Evolutionary conservation across 2,113 vertebrate species (phyloP).

Genomic region (Dipodomys stephensi): DNA sequence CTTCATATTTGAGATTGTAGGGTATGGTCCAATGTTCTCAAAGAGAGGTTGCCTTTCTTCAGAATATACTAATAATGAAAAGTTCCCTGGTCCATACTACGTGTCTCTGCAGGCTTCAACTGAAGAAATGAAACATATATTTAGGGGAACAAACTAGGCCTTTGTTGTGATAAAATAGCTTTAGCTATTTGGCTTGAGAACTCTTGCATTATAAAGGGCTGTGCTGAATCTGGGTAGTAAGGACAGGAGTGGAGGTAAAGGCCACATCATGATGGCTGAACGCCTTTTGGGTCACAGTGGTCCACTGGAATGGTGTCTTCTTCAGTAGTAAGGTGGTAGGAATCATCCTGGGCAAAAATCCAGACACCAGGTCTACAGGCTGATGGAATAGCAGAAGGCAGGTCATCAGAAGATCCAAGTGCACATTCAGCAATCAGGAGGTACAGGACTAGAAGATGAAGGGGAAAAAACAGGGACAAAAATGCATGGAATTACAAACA

Average conservation of each 20-base stretch:
- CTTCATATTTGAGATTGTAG: constrained; percentile 61
- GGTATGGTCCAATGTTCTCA: constrained; percentile 61
- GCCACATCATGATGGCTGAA: constrained; percentile 71
- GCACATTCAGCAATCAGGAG: constrained; percentile 74
- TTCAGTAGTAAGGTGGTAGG: constrained; percentile 74
- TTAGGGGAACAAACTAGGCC: constrained; percentile 66
- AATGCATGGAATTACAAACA: constrained; percentile 55
- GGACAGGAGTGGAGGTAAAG: constrained; percentile 69
- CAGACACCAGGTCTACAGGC: constrained; percentile 72
- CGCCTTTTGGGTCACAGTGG: constrained; percentile 73
- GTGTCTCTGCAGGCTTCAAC: constrained; percentile 73
- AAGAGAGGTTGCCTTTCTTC: constrained; percentile 67
- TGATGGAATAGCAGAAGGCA: constrained; percentile 68
- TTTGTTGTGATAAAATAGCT: constrained; percentile 60
- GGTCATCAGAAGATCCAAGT: constrained; percentile 69
- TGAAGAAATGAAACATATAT: constrained; percentile 64
- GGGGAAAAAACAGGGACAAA: constrained; percentile 69
- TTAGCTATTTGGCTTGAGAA: constrained; percentile 75
- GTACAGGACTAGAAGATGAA: constrained; percentile 71
- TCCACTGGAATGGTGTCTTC: constrained; percentile 76
- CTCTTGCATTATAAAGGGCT: constrained; percentile 54
- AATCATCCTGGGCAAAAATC: constrained; percentile 71
- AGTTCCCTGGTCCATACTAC: constrained; percentile 66
- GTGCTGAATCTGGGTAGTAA: constrained; percentile 62
- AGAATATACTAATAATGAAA: constrained; percentile 52